Evolutionary conservation across 2,888 invertebrate genomes (phyloP), one percentile per base, ranked within the genome.

Genomic region (Drosophila subquinaria): DNA sequence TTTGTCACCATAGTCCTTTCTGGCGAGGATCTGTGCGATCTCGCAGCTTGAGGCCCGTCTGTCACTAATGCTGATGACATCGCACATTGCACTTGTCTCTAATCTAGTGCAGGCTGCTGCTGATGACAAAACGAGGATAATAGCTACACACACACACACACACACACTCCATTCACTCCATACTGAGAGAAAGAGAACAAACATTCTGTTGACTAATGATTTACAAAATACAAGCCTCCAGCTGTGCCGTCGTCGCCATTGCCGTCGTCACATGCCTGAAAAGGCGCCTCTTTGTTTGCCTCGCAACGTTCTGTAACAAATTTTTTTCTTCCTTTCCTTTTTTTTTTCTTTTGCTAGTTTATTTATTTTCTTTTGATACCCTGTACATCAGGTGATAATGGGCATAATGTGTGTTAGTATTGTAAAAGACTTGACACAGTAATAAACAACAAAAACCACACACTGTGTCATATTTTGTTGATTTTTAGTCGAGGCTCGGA

Each of bases 201-300:
- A 64, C 74, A 69, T 65, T 76, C 70, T 78, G 82, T 88, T 83
- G 81, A 86, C 88, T 81, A 88, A 88, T 85, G 88, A 88, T 88
- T 86, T 83, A 88, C 88, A 86, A 85, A 88, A 81, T 81, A 88
- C 63, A 78, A 57, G 70, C 55, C 50, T 83, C 85, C 85, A 80
- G 88, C 88, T 85, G 85, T 73, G 86, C 72, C 27, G 27, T 23
- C 23, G 79, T 76, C 61, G 65, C 65, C 56, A 70, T 67, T 67
- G 82, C 69, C 80, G 69, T 68, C 80, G 69, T 68, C 71, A 57
- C 69, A 75, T 51, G 55, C 59, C 38, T 51, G 40, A 63, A 43
- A 73, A 73, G 76, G 63, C 73, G 61, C 53, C 77, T 56, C 77
- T 56, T 69, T 64, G 47, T 72, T 50, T 53, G 63, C 48, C 63